Conservation (phyloP, 1,140 invertebrate species). For the Eubasilissa regina region DNA sequence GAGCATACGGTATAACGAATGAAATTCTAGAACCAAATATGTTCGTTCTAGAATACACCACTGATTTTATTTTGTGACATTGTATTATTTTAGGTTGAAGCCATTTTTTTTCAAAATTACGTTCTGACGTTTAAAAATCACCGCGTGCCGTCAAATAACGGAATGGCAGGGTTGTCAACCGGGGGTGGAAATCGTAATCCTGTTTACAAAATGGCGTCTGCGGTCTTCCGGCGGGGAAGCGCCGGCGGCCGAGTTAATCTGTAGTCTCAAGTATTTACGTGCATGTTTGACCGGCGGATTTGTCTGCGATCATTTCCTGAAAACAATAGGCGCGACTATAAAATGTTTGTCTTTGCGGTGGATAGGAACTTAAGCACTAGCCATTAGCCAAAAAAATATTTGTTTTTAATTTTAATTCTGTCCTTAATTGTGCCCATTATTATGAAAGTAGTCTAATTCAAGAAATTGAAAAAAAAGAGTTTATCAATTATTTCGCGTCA, state of each 20-base stretch:
- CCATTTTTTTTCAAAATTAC: too few species aligned
- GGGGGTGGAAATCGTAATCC: slow-evolving; percentile 54
- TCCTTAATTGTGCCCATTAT: too few species aligned
- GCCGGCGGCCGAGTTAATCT: slow-evolving; percentile 54
- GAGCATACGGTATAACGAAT: too few species aligned
- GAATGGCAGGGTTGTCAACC: slow-evolving; percentile 26
- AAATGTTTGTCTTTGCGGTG: neutral
- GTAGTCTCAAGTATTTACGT: slow-evolving; percentile 58
- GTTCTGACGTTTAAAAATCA: neutral
- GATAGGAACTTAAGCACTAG: neutral
- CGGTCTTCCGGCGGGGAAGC: slow-evolving; percentile 12
- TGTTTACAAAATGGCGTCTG: slow-evolving; percentile 58
- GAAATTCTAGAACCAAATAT: too few species aligned
- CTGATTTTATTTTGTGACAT: too few species aligned
- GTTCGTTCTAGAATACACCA: too few species aligned
- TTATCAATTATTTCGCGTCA: too few species aligned
- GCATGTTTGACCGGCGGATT: slow-evolving; percentile 55
- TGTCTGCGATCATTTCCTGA: slow-evolving; percentile 49
- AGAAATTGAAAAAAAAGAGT: too few species aligned
- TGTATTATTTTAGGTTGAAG: too few species aligned
- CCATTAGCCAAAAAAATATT: too few species aligned
- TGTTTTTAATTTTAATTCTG: too few species aligned
- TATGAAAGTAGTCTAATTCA: too few species aligned
- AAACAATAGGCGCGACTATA: slow-evolving; percentile 40
- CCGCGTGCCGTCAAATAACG: neutral